Evolutionary conservation across 2,113 vertebrate species (phyloP), one percentile per base, ranked within the genome.

Genomic region (Ploceus nigricollis): DNA sequence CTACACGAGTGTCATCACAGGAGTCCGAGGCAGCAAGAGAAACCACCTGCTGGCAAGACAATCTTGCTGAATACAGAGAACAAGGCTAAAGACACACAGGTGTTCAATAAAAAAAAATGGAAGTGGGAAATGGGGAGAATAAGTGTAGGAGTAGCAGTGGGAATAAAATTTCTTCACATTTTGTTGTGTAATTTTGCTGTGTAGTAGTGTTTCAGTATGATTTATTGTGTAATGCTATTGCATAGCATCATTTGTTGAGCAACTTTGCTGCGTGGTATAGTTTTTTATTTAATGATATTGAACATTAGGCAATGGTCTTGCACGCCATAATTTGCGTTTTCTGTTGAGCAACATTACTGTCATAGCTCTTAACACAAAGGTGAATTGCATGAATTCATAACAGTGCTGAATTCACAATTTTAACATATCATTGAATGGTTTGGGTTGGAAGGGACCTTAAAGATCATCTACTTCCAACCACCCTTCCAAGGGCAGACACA

Each of bases 161-260:
- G 90, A 96, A 96, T 93, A 92, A 88, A 89, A 84, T 97, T 97
- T 97, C 95, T 95, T 97, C 94, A 97, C 56, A 79, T 95, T 97
- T 96, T 45, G 79, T 97, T 97, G 96, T 96, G 96, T 97, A 97
- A 97, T 94, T 94, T 92, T 95, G 93, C 93, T 92, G 86, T 95
- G 93, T 90, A 95, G 91, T 94, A 91, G 82, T 93, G 81, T 96
- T 97, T 95, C 95, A 92, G 72, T 90, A 66, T 27, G 84, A 91
- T 90, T 96, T 89, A 89, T 96, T 96, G 94, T 93, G 92, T 87
- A 97, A 96, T 33, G 75, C 63, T 82, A 57, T 93, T 96, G 89
- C 94, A 94, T 93, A 56, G 95, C 96, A 93, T 91, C 72, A 96
- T 89, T 93, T 33, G 85, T 97, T 97, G 94, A 95, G 95, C 95